Percentiles rank a stretch among this genome's conserved stretches.
Conservation (phyloP, 2,797 vertebrate genomes). For the Pseudochirops cupreus region DNA sequence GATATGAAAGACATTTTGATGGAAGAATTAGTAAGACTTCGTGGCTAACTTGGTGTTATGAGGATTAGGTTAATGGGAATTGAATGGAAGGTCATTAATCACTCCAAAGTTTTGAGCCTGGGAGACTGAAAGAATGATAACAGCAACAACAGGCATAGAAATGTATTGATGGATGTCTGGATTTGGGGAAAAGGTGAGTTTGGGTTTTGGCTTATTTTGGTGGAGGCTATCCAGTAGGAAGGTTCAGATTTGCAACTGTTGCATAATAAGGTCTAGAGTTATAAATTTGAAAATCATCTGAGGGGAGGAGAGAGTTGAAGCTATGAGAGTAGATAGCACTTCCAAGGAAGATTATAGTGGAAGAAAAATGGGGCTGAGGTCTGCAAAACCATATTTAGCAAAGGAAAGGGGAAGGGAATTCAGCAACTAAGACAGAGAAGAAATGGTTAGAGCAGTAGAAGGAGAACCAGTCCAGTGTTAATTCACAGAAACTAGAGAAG, state of each 20-base stretch:
- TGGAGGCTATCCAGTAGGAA: neutral
- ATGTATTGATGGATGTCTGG: neutral
- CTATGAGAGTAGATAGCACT: neutral
- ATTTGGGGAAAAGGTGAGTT: neutral
- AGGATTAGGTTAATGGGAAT: neutral
- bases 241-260: neutral
- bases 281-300: neutral
- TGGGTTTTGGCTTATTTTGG: neutral
- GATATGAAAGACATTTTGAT: neutral
- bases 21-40: neutral
- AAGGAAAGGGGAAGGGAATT: neutral
- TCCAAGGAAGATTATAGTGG: neutral
- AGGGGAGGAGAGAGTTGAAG: neutral
- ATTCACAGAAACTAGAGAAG: neutral
- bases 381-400: neutral
- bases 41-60: neutral
- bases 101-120: neutral
- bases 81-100: neutral
- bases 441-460: neutral
- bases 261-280: neutral
- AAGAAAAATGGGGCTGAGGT: neutral
- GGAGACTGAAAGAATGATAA: neutral
- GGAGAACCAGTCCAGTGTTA: neutral
- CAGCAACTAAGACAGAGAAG: neutral
- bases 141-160: neutral